Conservation (phyloP, 1,140 invertebrate genomes). For the Bombus picipes region DNA sequence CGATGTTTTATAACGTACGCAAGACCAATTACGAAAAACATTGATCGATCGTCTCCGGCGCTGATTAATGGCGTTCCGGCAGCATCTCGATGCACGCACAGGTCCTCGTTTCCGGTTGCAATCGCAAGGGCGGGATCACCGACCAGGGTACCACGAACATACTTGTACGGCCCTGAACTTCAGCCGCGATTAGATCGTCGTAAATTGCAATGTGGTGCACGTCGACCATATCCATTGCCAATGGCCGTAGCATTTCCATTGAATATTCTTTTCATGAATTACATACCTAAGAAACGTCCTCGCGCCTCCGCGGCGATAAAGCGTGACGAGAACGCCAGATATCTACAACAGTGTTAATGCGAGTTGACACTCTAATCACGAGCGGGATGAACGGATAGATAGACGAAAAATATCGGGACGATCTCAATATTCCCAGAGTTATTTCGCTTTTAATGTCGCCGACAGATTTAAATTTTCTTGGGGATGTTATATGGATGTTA, state of each 20-base stretch:
- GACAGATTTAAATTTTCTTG: background rate
- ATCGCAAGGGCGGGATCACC: background rate
- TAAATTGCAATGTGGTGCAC: slow-evolving; percentile 78
- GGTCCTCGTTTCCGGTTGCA: slow-evolving; percentile 2
- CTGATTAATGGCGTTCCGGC: slow-evolving; percentile 15
- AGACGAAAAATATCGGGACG: slow-evolving; percentile 50
- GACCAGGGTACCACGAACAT: background rate
- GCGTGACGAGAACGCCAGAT: slow-evolving; percentile 69
- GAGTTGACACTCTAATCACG: slow-evolving; percentile 66
- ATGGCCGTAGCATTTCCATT: slow-evolving; percentile 73
- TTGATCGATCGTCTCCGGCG: slow-evolving; percentile 24
- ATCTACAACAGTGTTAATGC: slow-evolving; percentile 55
- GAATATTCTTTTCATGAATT: slow-evolving; percentile 79
- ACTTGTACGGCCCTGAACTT: slow-evolving; percentile 69
- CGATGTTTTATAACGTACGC: no score
- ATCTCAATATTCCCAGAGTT: background rate
- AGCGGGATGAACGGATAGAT: slow-evolving; percentile 52
- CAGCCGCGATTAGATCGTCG: slow-evolving; percentile 75
- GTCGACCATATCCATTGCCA: slow-evolving; percentile 74
- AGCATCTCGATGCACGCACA: no score
- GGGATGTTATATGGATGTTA: no score
- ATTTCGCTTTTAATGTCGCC: background rate
- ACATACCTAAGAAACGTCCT: slow-evolving; percentile 72
- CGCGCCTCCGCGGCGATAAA: slow-evolving; percentile 65
- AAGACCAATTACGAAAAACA: background rate